Conservation (phyloP, 1,140 invertebrate genomes). For the Lepidurus packardi region DNA sequence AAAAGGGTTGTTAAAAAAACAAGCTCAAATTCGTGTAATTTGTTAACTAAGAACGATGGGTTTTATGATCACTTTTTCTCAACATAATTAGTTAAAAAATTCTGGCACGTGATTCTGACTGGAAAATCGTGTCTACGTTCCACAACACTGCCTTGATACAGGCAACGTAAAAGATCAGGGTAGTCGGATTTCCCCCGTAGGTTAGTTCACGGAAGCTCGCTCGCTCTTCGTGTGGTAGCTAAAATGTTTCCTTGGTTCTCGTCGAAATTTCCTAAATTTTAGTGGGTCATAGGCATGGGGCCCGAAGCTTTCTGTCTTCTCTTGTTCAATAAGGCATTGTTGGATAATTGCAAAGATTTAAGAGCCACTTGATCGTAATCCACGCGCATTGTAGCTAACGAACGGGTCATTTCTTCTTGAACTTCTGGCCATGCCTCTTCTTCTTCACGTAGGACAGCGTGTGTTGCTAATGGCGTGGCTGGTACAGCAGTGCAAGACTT, state of each 20-base stretch:
- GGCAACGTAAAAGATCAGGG: not conserved
- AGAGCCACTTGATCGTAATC: conserved; percentile 61
- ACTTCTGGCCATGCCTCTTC: conserved; percentile 92
- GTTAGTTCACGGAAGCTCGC: conserved; percentile 11
- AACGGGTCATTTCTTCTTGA: conserved; percentile 96
- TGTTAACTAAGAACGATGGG: not conserved
- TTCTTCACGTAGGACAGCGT: conserved; percentile 77
- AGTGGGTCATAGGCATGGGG: not conserved
- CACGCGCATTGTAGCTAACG: conserved; percentile 87
- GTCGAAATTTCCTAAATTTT: not conserved
- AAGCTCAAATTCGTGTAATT: not conserved
- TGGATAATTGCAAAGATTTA: conserved; percentile 81
- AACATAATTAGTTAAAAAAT: not conserved
- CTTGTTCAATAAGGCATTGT: conserved; percentile 85
- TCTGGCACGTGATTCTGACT: conserved; percentile 6
- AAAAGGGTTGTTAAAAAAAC: conserved; percentile 5
- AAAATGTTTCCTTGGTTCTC: not conserved
- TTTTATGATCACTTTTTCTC: not conserved
- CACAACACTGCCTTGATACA: not conserved
- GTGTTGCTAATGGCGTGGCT: conserved; percentile 85
- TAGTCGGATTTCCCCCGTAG: not conserved
- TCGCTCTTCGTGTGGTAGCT: not conserved
- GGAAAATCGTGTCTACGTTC: conserved; percentile 14
- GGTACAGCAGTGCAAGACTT: conserved; percentile 82
- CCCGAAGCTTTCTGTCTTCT: conserved; percentile 52